These are phyloP conservation scores for Papilio protenor DNA, from an alignment of 2,888 invertebrate genomes.

Conservation along the genomic window DNA sequence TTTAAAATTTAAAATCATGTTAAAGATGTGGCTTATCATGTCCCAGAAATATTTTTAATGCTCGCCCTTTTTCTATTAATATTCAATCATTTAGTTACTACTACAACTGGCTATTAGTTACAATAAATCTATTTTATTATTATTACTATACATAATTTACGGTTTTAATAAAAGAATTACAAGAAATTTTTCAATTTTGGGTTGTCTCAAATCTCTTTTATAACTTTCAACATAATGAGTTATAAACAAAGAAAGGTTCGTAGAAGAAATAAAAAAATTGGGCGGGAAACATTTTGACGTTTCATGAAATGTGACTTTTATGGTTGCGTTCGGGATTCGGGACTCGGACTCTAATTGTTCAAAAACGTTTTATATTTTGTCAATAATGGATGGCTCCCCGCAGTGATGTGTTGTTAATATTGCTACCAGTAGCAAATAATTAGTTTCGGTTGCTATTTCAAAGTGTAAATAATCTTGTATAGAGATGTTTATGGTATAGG, in stretches of 20 bases:
- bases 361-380: slow-evolving; percentile 66
- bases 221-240: slow-evolving; percentile 57
- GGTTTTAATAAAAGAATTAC: slow-evolving; percentile 24
- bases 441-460: slow-evolving; percentile 76
- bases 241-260: slow-evolving; percentile 56
- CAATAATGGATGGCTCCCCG: slow-evolving; percentile 66
- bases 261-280: slow-evolving; percentile 56
- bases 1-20: too few species aligned
- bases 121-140: slow-evolving; percentile 3
- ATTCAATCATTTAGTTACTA: neutral
- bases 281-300: slow-evolving; percentile 76
- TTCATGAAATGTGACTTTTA: slow-evolving; percentile 65
- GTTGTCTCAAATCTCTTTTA: slow-evolving; percentile 42
- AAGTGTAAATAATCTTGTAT: slow-evolving; percentile 76
- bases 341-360: slow-evolving; percentile 68
- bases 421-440: slow-evolving; percentile 80
- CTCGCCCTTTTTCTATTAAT: neutral
- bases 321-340: slow-evolving; percentile 71
- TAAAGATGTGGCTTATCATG: too few species aligned
- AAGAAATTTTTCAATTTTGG: slow-evolving; percentile 20
- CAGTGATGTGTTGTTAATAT: slow-evolving; percentile 67
- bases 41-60: too few species aligned
- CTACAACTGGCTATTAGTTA: too few species aligned
- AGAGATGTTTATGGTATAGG: slow-evolving; percentile 51
- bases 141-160: neutral